phyloP scores from a whole-genome alignment of 1,140 invertebrate genomes.

The Aporrectodea caliginosa region DNA sequence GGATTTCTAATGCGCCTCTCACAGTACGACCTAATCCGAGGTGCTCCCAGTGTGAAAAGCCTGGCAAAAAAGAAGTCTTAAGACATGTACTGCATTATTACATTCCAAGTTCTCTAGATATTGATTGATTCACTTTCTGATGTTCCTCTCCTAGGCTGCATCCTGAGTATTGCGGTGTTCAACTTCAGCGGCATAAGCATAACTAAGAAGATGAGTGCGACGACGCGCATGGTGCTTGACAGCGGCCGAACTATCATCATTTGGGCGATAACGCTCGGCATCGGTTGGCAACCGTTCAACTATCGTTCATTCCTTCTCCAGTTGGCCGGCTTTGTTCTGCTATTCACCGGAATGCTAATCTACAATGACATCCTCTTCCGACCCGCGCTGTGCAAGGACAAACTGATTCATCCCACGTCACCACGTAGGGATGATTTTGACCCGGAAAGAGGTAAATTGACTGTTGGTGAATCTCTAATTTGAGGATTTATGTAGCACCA shows the following conservation, averaged over 20 bases:
- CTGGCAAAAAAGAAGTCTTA: too few species aligned
- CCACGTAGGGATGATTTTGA: too few species aligned
- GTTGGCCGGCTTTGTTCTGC: conserved; percentile 68
- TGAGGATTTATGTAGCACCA: too few species aligned
- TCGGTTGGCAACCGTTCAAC: conserved; percentile 23
- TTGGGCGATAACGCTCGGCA: conserved; percentile 72
- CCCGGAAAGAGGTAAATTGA: too few species aligned
- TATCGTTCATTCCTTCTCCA: conserved; percentile 80
- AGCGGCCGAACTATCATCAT: conserved; percentile 83
- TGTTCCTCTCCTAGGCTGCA: conserved; percentile 64
- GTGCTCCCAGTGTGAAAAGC: too few species aligned
- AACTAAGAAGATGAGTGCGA: conserved; percentile 81
- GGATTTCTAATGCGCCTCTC: too few species aligned
- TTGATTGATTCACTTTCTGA: not conserved
- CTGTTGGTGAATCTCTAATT: too few species aligned
- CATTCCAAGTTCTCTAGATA: too few species aligned
- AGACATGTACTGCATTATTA: too few species aligned
- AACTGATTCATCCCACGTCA: not conserved
- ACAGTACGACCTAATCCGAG: too few species aligned
- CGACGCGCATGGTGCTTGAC: conserved; percentile 87
- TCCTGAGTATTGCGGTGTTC: conserved; percentile 90
- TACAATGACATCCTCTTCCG: conserved; percentile 62
- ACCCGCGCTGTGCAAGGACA: conserved; percentile 8
- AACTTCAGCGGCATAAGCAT: conserved; percentile 93
- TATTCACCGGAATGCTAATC: conserved; percentile 71